Conservation (phyloP, 2,797 vertebrate species). For the Channallabes apus region DNA sequence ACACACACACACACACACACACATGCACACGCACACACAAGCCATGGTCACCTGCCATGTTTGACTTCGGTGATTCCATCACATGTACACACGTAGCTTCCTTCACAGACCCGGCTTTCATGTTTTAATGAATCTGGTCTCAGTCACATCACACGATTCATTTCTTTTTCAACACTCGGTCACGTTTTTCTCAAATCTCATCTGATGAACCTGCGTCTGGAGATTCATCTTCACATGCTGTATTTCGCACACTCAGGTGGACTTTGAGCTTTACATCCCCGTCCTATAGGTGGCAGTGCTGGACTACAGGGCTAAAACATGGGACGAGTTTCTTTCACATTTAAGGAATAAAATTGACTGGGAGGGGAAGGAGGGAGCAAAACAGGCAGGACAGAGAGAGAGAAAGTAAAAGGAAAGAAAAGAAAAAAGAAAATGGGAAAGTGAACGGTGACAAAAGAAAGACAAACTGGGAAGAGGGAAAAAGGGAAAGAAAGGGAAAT, state of each 20-base stretch:
- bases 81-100: background rate
- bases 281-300: slow-evolving; percentile 57
- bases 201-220: background rate
- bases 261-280: background rate
- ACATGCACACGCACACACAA: background rate
- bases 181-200: background rate
- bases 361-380: too few species aligned
- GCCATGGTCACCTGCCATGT: background rate
- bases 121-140: background rate
- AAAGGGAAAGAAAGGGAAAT: background rate
- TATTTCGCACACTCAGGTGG: background rate
- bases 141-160: background rate
- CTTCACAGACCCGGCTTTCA: background rate
- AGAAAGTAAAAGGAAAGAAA: background rate
- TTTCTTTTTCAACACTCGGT: background rate
- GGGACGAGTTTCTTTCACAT: background rate
- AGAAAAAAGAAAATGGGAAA: too few species aligned
- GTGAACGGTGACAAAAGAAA: background rate
- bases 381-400: too few species aligned
- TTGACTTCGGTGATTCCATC: background rate
- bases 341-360: background rate
- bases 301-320: slow-evolving; percentile 37
- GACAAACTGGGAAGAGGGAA: background rate
- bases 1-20: background rate
- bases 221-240: background rate